Evolutionary conservation across 2,888 invertebrate species (phyloP).

Genomic region (Chrysolina haemoptera): DNA sequence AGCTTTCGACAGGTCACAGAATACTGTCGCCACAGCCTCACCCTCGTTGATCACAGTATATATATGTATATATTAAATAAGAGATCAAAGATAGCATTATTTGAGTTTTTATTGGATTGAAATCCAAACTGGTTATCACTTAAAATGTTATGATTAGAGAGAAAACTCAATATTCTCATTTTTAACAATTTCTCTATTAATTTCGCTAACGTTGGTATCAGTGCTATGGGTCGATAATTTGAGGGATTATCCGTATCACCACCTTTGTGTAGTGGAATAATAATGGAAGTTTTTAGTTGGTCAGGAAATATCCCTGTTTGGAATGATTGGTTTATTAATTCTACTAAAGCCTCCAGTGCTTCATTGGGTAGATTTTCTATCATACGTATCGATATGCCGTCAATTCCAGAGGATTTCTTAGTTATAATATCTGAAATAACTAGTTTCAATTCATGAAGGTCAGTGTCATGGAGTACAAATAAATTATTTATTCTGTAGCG

Average conservation of each 20-base stretch:
- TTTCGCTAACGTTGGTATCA: not conserved
- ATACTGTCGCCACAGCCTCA: constrained; percentile 1
- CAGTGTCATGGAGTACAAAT: not conserved
- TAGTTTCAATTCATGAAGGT: not conserved
- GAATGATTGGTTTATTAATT: constrained; percentile 3
- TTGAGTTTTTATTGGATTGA: constrained; percentile 21
- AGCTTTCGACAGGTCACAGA: constrained; percentile 8
- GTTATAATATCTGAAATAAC: not conserved
- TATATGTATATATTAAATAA: constrained; percentile 8
- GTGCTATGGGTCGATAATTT: not conserved
- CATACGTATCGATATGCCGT: not conserved
- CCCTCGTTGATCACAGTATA: constrained; percentile 13
- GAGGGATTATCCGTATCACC: not conserved
- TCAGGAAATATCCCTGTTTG: not conserved
- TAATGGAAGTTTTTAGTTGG: not conserved
- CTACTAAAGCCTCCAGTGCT: not conserved
- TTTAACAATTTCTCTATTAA: not conserved
- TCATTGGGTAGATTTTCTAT: not conserved
- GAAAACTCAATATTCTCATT: not conserved
- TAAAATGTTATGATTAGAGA: constrained; percentile 5
- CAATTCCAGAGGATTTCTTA: not conserved
- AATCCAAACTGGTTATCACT: constrained; percentile 15
- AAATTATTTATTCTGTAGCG: not conserved
- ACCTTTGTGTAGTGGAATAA: not conserved
- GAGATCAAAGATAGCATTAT: constrained; percentile 12